Evolutionary conservation across 2,888 invertebrate genomes (phyloP), one percentile per base, ranked within the genome.

Genomic region (Acrobasis consociella): DNA sequence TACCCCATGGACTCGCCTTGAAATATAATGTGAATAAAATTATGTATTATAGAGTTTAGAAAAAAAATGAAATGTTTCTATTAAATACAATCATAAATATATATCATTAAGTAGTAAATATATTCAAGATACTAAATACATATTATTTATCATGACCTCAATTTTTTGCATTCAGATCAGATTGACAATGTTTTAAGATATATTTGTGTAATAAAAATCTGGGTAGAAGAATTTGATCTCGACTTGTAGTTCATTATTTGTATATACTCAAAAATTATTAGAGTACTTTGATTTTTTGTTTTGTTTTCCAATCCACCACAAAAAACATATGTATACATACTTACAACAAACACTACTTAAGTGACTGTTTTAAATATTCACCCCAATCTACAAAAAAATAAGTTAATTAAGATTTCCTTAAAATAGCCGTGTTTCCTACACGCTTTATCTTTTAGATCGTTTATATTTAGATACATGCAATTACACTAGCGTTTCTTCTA

Each of bases 1-100:
- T 82, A 75, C 82, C 72, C 69, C 69, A 67, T 69, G 65, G 67
- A 71, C 72, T 68, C 71, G 71, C 22, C 46, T 56, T 42, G 17
- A 22, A n/a, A 7, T 31, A n/a, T 46, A 17, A 39, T 42, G 22
- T 17, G 42, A 22, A 56, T 56, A 22, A 22, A 56, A 56, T 39
- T 13, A 38, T 56, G 17, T 46, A 42, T 11, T 39, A 16, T 55
- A 39, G 16, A 10, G 15, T 39, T 39, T 11, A 11, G 13, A 13
- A 42, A 42, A 42, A 11, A 42, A n/a, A 22, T 22, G 22, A 22
- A 22, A 22, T 22, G 22, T 22, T 22, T 22, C 22, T 22, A 22
- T 22, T 22, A 2, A 22, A 22, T n/a, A n/a, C n/a, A n/a, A n/a
- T n/a, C n/a, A n/a, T n/a, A n/a, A n/a, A n/a, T n/a, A n/a, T n/a